These are phyloP conservation scores for Mormyrops attenuatus DNA, from an alignment of 2,797 vertebrate species.

Conservation along the genomic window DNA sequence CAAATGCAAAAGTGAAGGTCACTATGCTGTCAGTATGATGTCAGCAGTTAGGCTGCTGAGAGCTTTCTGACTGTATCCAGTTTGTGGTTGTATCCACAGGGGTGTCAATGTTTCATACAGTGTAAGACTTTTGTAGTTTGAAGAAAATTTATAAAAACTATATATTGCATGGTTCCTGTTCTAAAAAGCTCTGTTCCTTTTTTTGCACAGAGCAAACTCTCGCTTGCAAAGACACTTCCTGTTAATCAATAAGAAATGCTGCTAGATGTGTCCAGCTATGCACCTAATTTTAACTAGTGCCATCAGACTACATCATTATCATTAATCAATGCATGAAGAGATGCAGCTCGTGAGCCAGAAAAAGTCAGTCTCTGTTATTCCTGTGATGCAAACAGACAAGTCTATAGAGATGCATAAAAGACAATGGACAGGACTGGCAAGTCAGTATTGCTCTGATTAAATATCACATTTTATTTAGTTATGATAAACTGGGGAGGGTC, in stretches of 20 bases:
- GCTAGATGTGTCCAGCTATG: background rate
- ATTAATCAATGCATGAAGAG: background rate
- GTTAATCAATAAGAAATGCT: background rate
- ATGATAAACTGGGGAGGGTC: background rate
- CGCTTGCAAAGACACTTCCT: background rate
- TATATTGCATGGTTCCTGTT: background rate
- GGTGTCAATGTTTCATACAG: background rate
- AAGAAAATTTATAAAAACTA: background rate
- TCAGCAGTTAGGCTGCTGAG: background rate
- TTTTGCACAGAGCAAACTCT: background rate
- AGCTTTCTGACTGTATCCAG: background rate
- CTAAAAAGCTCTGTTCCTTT: background rate
- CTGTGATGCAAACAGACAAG: background rate
- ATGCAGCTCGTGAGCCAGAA: background rate
- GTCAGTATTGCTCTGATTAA: background rate
- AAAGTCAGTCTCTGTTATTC: background rate
- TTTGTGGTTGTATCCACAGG: background rate
- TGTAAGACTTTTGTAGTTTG: background rate
- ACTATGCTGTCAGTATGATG: background rate
- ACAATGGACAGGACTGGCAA: background rate
- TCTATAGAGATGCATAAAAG: background rate
- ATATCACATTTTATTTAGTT: background rate
- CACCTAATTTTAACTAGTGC: background rate
- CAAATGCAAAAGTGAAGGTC: background rate
- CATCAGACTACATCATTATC: background rate